Percentiles rank a stretch among this genome's conserved stretches.
Evolutionary conservation across 2,113 vertebrate genomes (phyloP).

Genomic region (Dromaius novaehollandiae): DNA sequence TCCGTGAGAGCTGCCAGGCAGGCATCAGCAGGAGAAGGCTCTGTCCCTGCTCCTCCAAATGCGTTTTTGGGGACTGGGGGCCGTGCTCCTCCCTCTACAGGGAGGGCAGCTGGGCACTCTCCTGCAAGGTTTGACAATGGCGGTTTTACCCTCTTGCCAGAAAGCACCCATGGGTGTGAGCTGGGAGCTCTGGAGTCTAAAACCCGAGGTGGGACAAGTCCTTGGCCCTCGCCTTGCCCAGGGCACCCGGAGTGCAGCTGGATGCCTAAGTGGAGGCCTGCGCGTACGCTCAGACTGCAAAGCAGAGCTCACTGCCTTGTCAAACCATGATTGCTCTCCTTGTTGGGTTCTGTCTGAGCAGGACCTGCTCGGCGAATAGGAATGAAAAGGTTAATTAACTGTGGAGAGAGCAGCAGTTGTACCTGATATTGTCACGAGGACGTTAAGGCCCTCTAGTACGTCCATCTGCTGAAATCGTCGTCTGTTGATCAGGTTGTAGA

Average conservation of each 20-base stretch:
- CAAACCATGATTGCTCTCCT: neutral
- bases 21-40: neutral
- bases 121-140: rapidly evolving
- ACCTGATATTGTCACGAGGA: constrained; percentile 99
- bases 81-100: neutral
- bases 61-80: neutral
- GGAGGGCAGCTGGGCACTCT: neutral
- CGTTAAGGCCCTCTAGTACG: constrained; percentile 96
- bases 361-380: rapidly evolving
- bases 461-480: constrained; percentile 99
- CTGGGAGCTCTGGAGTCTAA: neutral
- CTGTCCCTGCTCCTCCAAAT: neutral
- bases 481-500: constrained; percentile 97
- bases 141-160: neutral
- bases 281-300: neutral
- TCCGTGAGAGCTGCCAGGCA: neutral
- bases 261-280: neutral
- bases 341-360: neutral
- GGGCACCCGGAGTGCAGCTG: neutral
- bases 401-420: neutral
- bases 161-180: neutral
- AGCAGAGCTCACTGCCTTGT: neutral
- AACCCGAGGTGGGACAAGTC: neutral
- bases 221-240: rapidly evolving
- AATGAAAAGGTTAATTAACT: rapidly evolving